Evolutionary conservation across 2,797 vertebrate genomes (phyloP).

Genomic region (Acanthis flammea): DNA sequence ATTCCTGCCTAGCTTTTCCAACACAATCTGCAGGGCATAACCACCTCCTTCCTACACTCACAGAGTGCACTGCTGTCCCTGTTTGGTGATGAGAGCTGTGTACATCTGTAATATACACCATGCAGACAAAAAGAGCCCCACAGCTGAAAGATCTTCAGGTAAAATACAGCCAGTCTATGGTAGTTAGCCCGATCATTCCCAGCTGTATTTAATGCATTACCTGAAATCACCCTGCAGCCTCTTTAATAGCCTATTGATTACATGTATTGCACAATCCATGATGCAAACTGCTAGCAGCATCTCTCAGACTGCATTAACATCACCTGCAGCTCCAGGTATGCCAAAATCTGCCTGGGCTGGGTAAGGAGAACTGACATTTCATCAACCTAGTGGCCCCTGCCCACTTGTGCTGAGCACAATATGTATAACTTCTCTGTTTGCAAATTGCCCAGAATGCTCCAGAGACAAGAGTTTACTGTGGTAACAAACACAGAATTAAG

Average conservation of each 20-base stretch:
- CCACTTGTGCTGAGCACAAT: not conserved
- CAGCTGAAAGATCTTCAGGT: not conserved
- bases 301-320: not conserved
- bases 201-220: not conserved
- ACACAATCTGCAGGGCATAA: not conserved
- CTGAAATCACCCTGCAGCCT: not conserved
- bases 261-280: not conserved
- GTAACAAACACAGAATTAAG: not conserved
- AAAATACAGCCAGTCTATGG: not conserved
- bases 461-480: not conserved
- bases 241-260: not conserved
- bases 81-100: not conserved
- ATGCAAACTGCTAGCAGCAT: not conserved
- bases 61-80: not conserved
- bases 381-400: not conserved
- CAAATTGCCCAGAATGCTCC: not conserved
- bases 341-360: not conserved
- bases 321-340: not conserved
- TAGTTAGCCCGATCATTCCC: not conserved
- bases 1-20: not conserved
- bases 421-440: not conserved
- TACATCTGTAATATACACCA: not conserved
- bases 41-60: not conserved
- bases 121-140: not conserved
- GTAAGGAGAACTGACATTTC: not conserved